These are phyloP conservation scores for Mactromeris polynyma DNA, from an alignment of 2,888 invertebrate species.

Conservation along the genomic window DNA sequence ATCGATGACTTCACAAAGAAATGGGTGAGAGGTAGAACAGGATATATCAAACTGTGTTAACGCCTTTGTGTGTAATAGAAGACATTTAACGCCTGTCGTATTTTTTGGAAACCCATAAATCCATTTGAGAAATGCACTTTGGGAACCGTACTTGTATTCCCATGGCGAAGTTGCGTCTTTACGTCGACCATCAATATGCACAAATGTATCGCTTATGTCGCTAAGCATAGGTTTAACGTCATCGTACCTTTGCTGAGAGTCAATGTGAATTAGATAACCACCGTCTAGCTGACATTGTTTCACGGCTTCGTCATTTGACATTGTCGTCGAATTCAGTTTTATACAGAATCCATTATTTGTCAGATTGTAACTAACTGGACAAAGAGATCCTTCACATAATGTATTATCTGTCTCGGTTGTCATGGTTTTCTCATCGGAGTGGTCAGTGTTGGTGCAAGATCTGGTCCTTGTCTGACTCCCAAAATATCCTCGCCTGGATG, in stretches of 20 bases:
- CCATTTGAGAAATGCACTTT: neutral
- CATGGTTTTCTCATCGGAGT: neutral
- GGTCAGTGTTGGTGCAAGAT: neutral
- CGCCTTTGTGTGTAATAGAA: neutral
- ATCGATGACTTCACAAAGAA: neutral
- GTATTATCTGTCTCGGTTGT: neutral
- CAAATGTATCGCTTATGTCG: neutral
- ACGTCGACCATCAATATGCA: slow-evolving; percentile 15
- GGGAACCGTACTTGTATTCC: slow-evolving; percentile 6
- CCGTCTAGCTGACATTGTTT: neutral
- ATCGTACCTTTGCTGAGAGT: neutral
- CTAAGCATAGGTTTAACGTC: neutral
- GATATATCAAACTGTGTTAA: neutral
- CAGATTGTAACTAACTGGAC: neutral
- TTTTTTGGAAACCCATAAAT: neutral
- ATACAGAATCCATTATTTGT: slow-evolving; percentile 16
- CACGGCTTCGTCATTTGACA: neutral
- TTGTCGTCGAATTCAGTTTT: neutral
- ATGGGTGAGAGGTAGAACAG: neutral
- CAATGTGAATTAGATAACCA: neutral
- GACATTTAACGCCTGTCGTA: neutral
- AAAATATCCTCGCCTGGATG: neutral
- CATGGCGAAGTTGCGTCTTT: neutral
- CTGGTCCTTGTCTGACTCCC: slow-evolving; percentile 8
- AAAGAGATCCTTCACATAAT: slow-evolving; percentile 6